Base-by-base conservation (phyloP, 1,140 invertebrate species). In the Uloborus diversus region DNA sequence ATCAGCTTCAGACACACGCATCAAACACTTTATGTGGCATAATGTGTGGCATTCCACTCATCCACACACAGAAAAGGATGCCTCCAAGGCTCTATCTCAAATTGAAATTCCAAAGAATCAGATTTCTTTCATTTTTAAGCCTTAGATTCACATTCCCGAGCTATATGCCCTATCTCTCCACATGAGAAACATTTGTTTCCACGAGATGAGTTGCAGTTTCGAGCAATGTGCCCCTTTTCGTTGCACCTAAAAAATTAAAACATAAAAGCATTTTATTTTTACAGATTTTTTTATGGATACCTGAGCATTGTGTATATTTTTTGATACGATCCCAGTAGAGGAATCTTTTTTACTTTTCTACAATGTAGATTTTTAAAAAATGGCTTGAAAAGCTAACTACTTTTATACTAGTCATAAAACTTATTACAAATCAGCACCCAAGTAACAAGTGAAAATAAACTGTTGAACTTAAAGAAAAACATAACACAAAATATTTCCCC, bases 231-330 rank as follows among this genome's bases (percentile, higher is more conserved):
- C 56, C 95, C 95, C 85, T 92, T 92, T 86, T 94, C 91, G 88
- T 96, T 97, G 88, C 96, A 98, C 88, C 96, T 96, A 91, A 94
- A 96, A 89, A 94, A 97, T 82, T 3, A 51, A 53, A 17, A 42
- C n/a, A 3, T 13, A 57, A 28, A 57, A 25, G 13, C 11, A 57
- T 28, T 28, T 28, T 28, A 28, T 28, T 14, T n/a, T n/a, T n/a
- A n/a, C n/a, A n/a, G n/a, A n/a, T n/a, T n/a, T n/a, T n/a, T n/a
- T n/a, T n/a, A n/a, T n/a, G n/a, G n/a, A n/a, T n/a, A n/a, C n/a
- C n/a, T n/a, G n/a, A n/a, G n/a, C n/a, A n/a, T n/a, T n/a, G n/a
- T n/a, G n/a, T n/a, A n/a, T n/a, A n/a, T n/a, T n/a, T n/a, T n/a
- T n/a, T n/a, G n/a, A n/a, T n/a, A n/a, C n/a, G n/a, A n/a, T n/a